These are phyloP conservation scores for Aquatica leii DNA, from an alignment of 2,888 invertebrate species.

Conservation along the genomic window DNA sequence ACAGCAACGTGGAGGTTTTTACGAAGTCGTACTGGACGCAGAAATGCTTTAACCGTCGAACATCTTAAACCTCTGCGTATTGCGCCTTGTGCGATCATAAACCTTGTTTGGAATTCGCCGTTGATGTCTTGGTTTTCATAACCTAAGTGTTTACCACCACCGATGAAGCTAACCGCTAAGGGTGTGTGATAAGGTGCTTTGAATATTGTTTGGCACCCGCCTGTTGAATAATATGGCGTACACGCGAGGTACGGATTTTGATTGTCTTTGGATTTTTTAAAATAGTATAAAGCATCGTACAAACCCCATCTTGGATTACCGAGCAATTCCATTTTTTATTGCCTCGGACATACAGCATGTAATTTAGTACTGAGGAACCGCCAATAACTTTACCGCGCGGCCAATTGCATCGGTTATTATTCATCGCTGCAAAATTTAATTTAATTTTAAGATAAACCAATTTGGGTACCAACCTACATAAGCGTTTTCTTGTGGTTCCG, in stretches of 20 bases:
- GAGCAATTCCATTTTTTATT: constrained; percentile 84
- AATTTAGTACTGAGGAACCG: constrained; percentile 88
- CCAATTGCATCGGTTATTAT: constrained; percentile 86
- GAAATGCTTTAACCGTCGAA: constrained; percentile 87
- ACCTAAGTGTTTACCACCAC: constrained; percentile 74
- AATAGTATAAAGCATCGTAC: constrained; percentile 80
- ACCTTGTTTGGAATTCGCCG: constrained; percentile 85
- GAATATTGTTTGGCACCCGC: constrained; percentile 83
- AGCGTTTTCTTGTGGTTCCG: constrained; percentile 83
- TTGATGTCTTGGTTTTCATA: constrained; percentile 88
- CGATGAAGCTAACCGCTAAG: constrained; percentile 80
- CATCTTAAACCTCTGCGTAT: constrained; percentile 82
- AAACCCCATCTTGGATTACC: constrained; percentile 92
- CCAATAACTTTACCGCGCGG: constrained; percentile 92
- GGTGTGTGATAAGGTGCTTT: constrained; percentile 91
- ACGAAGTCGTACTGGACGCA: constrained; percentile 79
- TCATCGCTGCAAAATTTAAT: constrained; percentile 71
- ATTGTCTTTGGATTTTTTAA: constrained; percentile 92
- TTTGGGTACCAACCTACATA: constrained; percentile 72
- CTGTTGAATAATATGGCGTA: constrained; percentile 81
- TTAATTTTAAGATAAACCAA: no score
- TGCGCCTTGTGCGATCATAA: constrained; percentile 87
- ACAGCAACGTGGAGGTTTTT: constrained; percentile 87
- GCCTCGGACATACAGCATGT: constrained; percentile 91
- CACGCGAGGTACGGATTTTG: constrained; percentile 82